Evolutionary conservation across 2,113 vertebrate species (phyloP), one percentile per base, ranked within the genome.

Genomic region (Oncorhynchus tshawytscha): DNA sequence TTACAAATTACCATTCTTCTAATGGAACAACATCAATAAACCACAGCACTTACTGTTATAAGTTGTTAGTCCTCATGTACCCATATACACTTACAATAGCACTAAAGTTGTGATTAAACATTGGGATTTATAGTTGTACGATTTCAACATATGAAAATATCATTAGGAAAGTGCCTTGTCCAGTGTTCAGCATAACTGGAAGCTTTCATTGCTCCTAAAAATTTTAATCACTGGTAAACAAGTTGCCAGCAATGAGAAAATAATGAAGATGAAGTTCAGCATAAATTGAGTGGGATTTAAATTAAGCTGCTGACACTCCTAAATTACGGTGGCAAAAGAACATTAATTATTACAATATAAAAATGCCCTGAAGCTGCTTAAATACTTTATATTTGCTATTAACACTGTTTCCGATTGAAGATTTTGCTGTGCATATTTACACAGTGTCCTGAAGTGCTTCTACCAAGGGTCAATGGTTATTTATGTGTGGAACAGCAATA

Each of bases 251-350:
- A 86, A 89, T 88, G 82, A 80, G 71, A 81, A 89, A 91, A 89
- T 92, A 91, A 92, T 91, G 88, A 91, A 90, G 90, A 91, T 89
- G 85, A 91, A 91, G 82, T 87, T 78, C 80, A 80, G 80, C 59
- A 82, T 85, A 85, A 89, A 91, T 82, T 87, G 84, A 91, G 85
- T 73, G 64, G 39, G 39, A 45, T 45, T 45, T 45, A 45, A 67
- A 67, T 31, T 67, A 27, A 27, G 25, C 25, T 25, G 11, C 22
- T 67, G 65, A 67, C 65, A 27, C 65, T 67, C 65, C 4, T 67
- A 29, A 67, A 67, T 67, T 31, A 67, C 65, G 13, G 65, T 67
- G 12, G 65, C 25, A 24, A 27, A 27, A 67, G 3, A 25, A 48
- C 87, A 86, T 84, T 75, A 60, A 64, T 62, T 71, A 81, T 78